Evolutionary conservation across 2,797 vertebrate genomes (phyloP), one percentile per base, ranked within the genome.

Genomic region (Thamnophis elegans): DNA sequence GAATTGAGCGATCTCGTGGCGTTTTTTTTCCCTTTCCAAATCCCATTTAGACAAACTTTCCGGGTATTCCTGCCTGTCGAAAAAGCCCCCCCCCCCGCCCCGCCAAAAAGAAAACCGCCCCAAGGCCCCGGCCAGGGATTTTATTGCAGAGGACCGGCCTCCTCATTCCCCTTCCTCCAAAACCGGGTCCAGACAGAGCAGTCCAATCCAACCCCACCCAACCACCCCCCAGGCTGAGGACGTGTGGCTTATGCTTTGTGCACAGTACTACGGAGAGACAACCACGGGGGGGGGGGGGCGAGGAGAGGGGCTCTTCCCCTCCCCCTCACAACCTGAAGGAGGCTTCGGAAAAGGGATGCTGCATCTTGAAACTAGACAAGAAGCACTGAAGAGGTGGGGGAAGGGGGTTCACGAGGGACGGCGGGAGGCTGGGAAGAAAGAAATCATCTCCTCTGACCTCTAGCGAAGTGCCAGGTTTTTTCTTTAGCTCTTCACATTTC

Each of bases 401-500:
- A 87, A 96, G 96, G 95, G 92, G 97, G 95, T 94, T 97, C 96
- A 94, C 96, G 91, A 96, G 97, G 96, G 94, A 97, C 95, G 97
- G 97, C 96, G 93, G 96, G 95, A 96, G 97, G 96, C 85, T 97
- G 97, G 97, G 97, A 92, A 97, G 97, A 97, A 97, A 97, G 97
- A 98, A 98, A 98, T 97, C 97, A 97, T 98, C 98, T 96, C 97
- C 97, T 98, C 99, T 99, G 98, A 99, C 99, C 99, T 99, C 99
- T 97, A 99, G 98, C 96, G 99, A 98, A 95, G 98, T 98, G 98
- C 99, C 99, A 68, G 99, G 99, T 97, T 99, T 99, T 98, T 99
- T 99, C 98, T 99, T 99, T 97, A 99, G 98, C 98, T 99, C 99
- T 96, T 99, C 99, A 93, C 99, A 99, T 98, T 99, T 99, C 98